Evolutionary conservation across 92 coral and sea anemone genomes (phyloP), one percentile per base, ranked within the genome.

Genomic region (Scolanthus callimorphus): DNA sequence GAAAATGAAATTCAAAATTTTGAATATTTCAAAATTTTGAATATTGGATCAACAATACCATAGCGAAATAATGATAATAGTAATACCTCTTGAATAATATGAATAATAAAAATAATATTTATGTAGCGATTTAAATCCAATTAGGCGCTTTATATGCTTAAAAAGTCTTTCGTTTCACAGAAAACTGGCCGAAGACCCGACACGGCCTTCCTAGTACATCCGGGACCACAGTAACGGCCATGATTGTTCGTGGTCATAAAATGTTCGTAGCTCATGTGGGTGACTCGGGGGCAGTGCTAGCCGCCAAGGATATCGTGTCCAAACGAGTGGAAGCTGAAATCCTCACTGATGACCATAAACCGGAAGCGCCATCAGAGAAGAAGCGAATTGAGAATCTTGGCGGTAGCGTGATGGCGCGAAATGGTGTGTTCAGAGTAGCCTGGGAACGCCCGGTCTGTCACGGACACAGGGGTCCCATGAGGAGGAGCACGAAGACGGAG

Each of bases 251-350:
- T 9, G 96, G 92, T 11, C 81, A 81, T 39, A 89, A 86, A 58
- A 81, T 91, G 81, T 91, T 73, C 61, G 85, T 91, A 25, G 97
- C 97, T 22, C 91, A 91, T 53, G 97, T 91, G 20, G 97, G 97
- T 0, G 97, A 91, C 47, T 91, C 97, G 2, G 82, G 97, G 41
- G 88, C 84, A 25, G 97, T 87, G 1, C 83, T 88, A 3, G 97
- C 85, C 23, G 47, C 85, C 23, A 34, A 59, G 17, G 76, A 61
- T 20, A 59, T 73, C 30, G 55, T 21, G 9, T 75, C 85, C 15
- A 73, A 70, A 25, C 65, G 63, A 51, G 57, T 90, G 17, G 81
- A 86, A 62, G 86, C 90, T 1, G 76, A 72, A 11, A 72, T 92
- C 26, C 78, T 91, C 22, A 91, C 97, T 8, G 80, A 76, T 44